Evolutionary conservation across 2,888 invertebrate species (phyloP), one percentile per base, ranked within the genome.

Genomic region (Ctenicera cuprea): DNA sequence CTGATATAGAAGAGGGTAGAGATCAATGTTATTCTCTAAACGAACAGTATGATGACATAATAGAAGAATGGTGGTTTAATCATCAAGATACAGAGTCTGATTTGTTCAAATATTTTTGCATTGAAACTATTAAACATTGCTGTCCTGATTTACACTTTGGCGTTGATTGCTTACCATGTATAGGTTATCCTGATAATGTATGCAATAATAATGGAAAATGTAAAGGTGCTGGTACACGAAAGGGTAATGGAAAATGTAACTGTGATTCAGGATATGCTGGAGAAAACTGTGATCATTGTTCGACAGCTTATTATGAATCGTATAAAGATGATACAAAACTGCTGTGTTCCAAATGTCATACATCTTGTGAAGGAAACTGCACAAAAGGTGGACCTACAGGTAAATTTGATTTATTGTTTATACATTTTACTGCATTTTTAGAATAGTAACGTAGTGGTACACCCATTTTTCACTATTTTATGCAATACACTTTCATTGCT

Each of bases 31-130:
- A 96, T 82, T 88, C 90, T n/a, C 88, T 97, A 81, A 92, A 95
- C 45, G 96, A 96, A 84, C 93, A 95, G 79, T 90, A 95, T 78
- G 97, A 98, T 84, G 90, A 91, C 76, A 87, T 90, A 4, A 89
- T 98, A 61, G 97, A 97, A 86, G 91, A 94, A 38, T 98, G 97
- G 96, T 98, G 97, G 94, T 92, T 93, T 43, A 90, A 93, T 70
- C 90, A 93, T 54, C 87, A 91, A 80, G 77, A 80, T 9, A 76
- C 79, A 14, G 80, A 85, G 54, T 82, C 84, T 18, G 92, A 94
- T 83, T 85, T 96, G 22, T 90, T 91, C 78, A 85, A 89, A 11
- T 95, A 92, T 88, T 89, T 98, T 33, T 98, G 98, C 85, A 92
- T 97, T 71, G 90, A 94, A 0, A 90, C 91, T 72, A 83, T 94